A percentile compares a stretch with the other conserved stretches of the same genome.
phyloP scores from a whole-genome alignment of 1,140 invertebrate genomes.

The Conopomorpha cramerella region DNA sequence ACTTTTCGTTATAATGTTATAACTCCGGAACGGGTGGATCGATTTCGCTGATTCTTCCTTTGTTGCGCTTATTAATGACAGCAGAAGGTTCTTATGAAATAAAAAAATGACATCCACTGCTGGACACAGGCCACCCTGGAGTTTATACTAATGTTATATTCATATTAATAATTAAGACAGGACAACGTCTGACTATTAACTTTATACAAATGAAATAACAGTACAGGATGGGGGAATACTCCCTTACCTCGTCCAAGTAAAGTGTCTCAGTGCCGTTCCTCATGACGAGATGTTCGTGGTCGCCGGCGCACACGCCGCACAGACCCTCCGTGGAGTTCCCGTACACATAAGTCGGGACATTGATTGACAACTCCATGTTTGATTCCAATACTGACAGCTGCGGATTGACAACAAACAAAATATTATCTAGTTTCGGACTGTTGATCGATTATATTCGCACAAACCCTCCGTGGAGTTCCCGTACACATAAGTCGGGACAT shows the following conservation, averaged over 20 bases:
- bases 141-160: too few relatives aligned
- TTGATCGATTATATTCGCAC: too few relatives aligned
- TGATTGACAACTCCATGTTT: constrained; percentile 66
- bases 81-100: neutral
- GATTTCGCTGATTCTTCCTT: too few relatives aligned
- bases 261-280: constrained; percentile 50
- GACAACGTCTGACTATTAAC: neutral
- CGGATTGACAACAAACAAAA: constrained; percentile 6
- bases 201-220: too few relatives aligned
- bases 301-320: constrained; percentile 77
- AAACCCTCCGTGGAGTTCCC: constrained; percentile 74
- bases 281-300: constrained; percentile 67
- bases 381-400: constrained; percentile 41
- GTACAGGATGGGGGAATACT: too few relatives aligned
- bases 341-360: constrained; percentile 73
- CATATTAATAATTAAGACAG: neutral
- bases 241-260: constrained; percentile 19
- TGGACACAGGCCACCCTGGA: too few relatives aligned
- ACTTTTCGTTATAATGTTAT: too few relatives aligned
- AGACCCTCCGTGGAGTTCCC: constrained; percentile 74
- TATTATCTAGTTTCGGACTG: constrained; percentile 1
- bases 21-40: too few relatives aligned
- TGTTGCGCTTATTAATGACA: too few relatives aligned
- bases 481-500: constrained; percentile 73
- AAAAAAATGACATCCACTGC: constrained; percentile 2